These are phyloP conservation scores for Alcedo quadribrachys DNA, from an alignment of 2,797 vertebrate species.

Conservation along the genomic window DNA sequence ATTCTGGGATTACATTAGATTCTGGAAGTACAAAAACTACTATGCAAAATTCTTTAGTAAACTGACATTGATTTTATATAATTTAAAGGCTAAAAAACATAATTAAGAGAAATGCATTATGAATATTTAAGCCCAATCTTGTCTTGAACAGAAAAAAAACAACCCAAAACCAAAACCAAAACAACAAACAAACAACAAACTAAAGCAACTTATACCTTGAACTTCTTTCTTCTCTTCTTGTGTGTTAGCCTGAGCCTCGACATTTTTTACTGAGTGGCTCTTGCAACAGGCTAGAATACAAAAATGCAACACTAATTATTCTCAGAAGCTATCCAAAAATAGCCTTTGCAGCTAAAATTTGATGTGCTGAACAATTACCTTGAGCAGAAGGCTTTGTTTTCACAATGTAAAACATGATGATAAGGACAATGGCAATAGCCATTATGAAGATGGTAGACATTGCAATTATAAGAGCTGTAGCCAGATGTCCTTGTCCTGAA, in stretches of 20 bases:
- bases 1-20: not conserved
- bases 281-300: conserved; percentile 88
- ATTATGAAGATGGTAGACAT: conserved; percentile 99
- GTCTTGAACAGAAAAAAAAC: not conserved
- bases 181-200: not conserved
- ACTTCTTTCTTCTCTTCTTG: conserved; percentile 95
- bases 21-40: not conserved
- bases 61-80: not conserved
- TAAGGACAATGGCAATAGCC: conserved; percentile 97
- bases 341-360: not conserved
- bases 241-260: conserved; percentile 88
- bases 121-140: not conserved
- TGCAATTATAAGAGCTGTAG: conserved; percentile 96
- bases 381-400: conserved; percentile 93
- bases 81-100: not conserved
- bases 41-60: not conserved
- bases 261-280: conserved; percentile 90
- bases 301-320: conserved; percentile 17
- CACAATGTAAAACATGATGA: conserved; percentile 98
- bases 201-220: conserved; percentile 82
- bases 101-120: not conserved
- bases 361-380: conserved; percentile 78
- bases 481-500: conserved; percentile 92
- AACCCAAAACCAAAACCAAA: too few relatives aligned
- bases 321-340: not conserved